A percentile compares a stretch with the other conserved stretches of the same genome.
Evolutionary conservation across 2,888 invertebrate genomes (phyloP).

Genomic region (Muscina levida): DNA sequence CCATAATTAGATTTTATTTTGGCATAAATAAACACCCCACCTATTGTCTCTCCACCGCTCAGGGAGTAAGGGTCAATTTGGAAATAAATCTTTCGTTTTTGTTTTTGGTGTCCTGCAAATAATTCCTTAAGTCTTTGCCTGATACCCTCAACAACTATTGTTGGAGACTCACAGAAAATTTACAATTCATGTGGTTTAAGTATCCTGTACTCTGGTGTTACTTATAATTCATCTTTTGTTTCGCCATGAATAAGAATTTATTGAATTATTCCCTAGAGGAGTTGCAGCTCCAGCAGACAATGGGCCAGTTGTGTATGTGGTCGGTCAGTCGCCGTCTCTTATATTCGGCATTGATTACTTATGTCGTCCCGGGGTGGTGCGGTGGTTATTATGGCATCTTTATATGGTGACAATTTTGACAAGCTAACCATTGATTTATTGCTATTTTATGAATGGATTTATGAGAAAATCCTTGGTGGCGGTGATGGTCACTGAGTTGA

Average conservation of each 20-base stretch:
- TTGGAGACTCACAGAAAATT: conserved; percentile 28
- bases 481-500: neutral
- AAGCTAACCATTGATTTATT: conserved; percentile 76
- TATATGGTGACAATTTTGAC: conserved; percentile 74
- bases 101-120: conserved; percentile 9
- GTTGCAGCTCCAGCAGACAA: neutral
- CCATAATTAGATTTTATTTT: conserved; percentile 63
- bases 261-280: conserved; percentile 59
- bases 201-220: conserved; percentile 23
- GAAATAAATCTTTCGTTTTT: conserved; percentile 58
- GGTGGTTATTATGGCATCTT: conserved; percentile 59
- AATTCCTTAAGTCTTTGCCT: conserved; percentile 46
- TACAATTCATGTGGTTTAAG: conserved; percentile 58
- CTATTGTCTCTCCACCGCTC: neutral
- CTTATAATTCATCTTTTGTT: conserved; percentile 56
- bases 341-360: conserved; percentile 20
- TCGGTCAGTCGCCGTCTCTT: conserved; percentile 10
- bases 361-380: conserved; percentile 37
- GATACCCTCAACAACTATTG: neutral
- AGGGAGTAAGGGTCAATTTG: conserved; percentile 18
- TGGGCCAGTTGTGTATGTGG: conserved; percentile 12
- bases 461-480: conserved; percentile 15
- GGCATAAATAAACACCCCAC: conserved; percentile 24
- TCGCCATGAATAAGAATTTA: conserved; percentile 51
- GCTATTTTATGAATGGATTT: conserved; percentile 39